These are phyloP conservation scores for Pogonus chalceus DNA, from an alignment of 1,140 invertebrate species.

Conservation along the genomic window DNA sequence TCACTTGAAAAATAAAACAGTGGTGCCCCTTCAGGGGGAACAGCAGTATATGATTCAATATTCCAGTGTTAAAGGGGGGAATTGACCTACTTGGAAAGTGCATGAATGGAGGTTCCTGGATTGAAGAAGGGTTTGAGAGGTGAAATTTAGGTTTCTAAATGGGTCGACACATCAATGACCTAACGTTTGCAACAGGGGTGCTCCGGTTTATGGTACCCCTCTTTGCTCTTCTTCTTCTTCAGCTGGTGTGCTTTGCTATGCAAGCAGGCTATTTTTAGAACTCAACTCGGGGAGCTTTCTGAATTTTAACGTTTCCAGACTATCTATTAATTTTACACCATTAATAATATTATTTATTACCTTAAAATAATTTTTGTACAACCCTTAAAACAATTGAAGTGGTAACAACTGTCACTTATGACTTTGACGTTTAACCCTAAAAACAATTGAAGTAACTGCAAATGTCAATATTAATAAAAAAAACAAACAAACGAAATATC, in stretches of 20 bases:
- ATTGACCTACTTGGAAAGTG: background rate
- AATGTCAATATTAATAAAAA: too few species aligned
- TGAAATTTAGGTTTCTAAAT: background rate
- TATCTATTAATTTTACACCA: too few species aligned
- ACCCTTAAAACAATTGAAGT: too few species aligned
- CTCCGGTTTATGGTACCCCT: background rate
- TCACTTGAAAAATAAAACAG: background rate
- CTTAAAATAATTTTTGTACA: too few species aligned
- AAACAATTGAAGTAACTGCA: too few species aligned
- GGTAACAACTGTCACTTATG: too few species aligned
- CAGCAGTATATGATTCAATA: background rate
- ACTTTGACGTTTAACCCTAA: too few species aligned
- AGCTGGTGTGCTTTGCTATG: background rate
- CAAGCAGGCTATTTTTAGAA: background rate
- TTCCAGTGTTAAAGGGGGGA: background rate
- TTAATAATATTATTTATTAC: too few species aligned
- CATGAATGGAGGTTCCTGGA: background rate
- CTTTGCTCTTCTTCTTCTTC: background rate
- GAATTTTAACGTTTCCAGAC: too few species aligned
- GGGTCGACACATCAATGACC: constrained; percentile 3
- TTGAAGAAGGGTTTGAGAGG: background rate
- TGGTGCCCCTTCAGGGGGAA: background rate
- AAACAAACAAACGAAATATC: too few species aligned
- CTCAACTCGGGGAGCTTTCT: too few species aligned
- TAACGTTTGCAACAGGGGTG: background rate